Conservation (phyloP, 2,797 vertebrate genomes). For the Sternarchorhynchus goeldii region DNA sequence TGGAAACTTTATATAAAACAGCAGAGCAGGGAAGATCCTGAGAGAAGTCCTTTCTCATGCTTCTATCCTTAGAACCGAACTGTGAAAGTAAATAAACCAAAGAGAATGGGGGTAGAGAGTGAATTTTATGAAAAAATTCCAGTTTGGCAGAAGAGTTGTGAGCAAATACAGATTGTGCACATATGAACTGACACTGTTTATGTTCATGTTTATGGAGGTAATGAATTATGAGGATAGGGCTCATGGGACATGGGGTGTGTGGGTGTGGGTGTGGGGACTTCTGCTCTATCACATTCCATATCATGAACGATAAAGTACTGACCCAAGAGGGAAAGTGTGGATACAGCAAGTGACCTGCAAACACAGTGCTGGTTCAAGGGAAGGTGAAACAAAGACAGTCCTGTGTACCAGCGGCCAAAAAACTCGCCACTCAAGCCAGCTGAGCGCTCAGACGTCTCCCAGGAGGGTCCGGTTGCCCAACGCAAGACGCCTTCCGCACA, state of each 20-base stretch:
- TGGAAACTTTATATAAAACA: no score
- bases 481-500: slow-evolving; percentile 1
- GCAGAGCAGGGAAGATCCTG: no score
- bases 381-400: slow-evolving; percentile 1
- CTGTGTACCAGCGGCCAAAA: slow-evolving; percentile 8
- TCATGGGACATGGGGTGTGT: no score
- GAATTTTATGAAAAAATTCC: no score
- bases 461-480: neutral
- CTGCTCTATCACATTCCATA: neutral
- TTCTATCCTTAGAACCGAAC: no score
- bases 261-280: no score
- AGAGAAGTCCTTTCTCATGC: no score
- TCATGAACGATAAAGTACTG: neutral
- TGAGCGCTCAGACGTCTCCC: neutral
- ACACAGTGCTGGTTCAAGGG: neutral
- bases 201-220: neutral
- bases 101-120: no score
- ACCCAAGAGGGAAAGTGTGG: neutral
- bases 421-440: slow-evolving; percentile 4
- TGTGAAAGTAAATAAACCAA: no score
- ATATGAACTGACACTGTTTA: neutral
- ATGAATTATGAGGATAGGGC: neutral
- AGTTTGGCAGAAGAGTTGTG: no score
- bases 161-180: no score
- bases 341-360: neutral